phyloP scores from a whole-genome alignment of 2,888 invertebrate species.

The Embidobia sp. region DNA sequence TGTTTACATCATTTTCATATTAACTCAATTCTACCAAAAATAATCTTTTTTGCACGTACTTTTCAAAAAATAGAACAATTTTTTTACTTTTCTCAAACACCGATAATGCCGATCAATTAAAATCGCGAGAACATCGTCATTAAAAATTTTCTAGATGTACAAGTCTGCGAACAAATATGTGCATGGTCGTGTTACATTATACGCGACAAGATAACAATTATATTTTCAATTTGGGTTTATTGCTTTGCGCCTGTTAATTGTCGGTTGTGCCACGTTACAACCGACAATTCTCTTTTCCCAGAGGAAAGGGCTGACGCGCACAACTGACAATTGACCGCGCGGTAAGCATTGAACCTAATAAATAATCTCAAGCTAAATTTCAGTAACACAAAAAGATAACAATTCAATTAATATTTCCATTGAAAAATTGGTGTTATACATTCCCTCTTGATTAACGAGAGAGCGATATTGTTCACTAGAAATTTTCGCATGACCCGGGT shows the following conservation, averaged over 20 bases:
- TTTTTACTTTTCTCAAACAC: conserved; percentile 1
- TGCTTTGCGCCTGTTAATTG: conserved; percentile 52
- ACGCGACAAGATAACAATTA: conserved; percentile 47
- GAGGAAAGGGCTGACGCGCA: conserved; percentile 14
- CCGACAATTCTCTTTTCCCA: conserved; percentile 29
- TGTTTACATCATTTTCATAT: conserved; percentile 3
- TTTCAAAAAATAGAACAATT: neutral
- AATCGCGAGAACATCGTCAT: neutral
- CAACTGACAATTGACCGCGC: conserved; percentile 47
- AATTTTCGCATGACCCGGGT: conserved; percentile 31
- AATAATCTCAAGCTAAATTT: conserved; percentile 22
- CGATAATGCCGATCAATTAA: conserved; percentile 5
- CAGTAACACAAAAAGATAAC: conserved; percentile 11
- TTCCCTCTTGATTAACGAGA: conserved; percentile 7
- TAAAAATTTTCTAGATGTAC: conserved; percentile 22
- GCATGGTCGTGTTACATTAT: conserved; percentile 57
- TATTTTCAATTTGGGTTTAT: conserved; percentile 52
- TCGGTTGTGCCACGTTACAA: conserved; percentile 28
- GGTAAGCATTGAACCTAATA: conserved; percentile 14
- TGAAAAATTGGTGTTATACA: conserved; percentile 60
- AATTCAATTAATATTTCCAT: conserved; percentile 67
- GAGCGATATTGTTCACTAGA: conserved; percentile 12
- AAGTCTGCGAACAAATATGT: conserved; percentile 26
- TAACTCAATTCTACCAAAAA: neutral
- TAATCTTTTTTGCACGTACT: conserved; percentile 6